A percentile compares a stretch with the other conserved stretches of the same genome.
Conservation (phyloP, 2,888 invertebrate genomes). For the Graphium colonna region DNA sequence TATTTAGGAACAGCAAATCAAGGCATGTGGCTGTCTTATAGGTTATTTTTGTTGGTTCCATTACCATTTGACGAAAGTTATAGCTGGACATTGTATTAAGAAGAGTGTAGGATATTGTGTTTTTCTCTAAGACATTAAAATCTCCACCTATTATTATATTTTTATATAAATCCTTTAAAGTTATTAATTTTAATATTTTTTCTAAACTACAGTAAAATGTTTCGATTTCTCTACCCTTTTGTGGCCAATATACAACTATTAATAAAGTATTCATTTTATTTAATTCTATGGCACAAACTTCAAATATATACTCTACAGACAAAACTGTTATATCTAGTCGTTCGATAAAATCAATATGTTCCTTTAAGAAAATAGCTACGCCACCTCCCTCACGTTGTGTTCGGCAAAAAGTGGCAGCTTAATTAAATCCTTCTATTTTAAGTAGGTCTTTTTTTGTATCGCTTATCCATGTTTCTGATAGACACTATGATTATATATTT, state of each 20-base stretch:
- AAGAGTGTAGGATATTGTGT: not conserved
- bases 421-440: not conserved
- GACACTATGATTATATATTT: slow-evolving; percentile 16
- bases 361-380: slow-evolving; percentile 14
- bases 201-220: slow-evolving; percentile 9
- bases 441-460: slow-evolving; percentile 8
- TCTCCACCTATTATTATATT: slow-evolving; percentile 21
- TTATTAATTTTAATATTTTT: slow-evolving; percentile 12
- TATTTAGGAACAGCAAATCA: too few species aligned
- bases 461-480: slow-evolving; percentile 3
- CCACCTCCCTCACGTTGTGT: slow-evolving; percentile 16
- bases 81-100: not conserved
- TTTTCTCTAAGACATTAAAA: slow-evolving; percentile 12
- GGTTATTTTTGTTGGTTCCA: slow-evolving; percentile 4
- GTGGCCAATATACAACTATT: slow-evolving; percentile 12
- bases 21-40: too few species aligned
- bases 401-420: slow-evolving; percentile 11
- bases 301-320: slow-evolving; percentile 15
- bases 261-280: not conserved
- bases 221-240: slow-evolving; percentile 6
- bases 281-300: slow-evolving; percentile 20
- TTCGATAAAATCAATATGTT: slow-evolving; percentile 6
- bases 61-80: slow-evolving; percentile 1
- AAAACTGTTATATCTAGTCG: slow-evolving; percentile 8
- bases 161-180: slow-evolving; percentile 3